Evolutionary conservation across 2,888 invertebrate genomes (phyloP), one percentile per base, ranked within the genome.

Genomic region (Orgyia antiqua): DNA sequence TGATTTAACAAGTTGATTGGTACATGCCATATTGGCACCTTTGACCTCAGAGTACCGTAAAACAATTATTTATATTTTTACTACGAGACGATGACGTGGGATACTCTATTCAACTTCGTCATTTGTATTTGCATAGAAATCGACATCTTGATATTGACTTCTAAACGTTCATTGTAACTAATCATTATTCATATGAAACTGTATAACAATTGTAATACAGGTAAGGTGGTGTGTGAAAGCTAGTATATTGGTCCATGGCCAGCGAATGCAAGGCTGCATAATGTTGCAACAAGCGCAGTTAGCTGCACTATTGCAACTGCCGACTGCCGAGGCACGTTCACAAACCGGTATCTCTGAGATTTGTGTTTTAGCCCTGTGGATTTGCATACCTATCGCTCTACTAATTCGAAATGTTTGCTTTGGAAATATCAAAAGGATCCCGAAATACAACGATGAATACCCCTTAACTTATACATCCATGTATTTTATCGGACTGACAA

Each of bases 161-260:
- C 31, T 35, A 36, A 43, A 41, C 43, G 42, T 33, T 28, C 28
- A 23, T 43, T 38, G 26, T 29, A 31, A 29, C 41, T 42, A 36
- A 42, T 42, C 30, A 41, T 35, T 39, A 45, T 42, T 40, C 35
- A 39, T 36, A 37, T 33, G 31, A 23, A 39, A 51, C 41, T 36
- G 24, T 42, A 47, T 36, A 27, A 44, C 42, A 37, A 39, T 36
- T 13, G 34, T 31, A 43, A 45, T 15, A 39, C 48, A 29, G 47
- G 50, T 45, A 38, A 24, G 36, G 58, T 56, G 64, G 61, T 59
- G 57, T 65, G 70, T 72, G 82, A 82, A 82, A 82, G 78, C 75
- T 69, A 59, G 67, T 75, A 80, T 83, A 77, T 76, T 52, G 69
- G 80, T 79, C 82, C 84, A 83, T 70, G 83, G 84, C 72, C 76